Conservation (phyloP, 2,888 invertebrate genomes). For the Salpingus planirostris region DNA sequence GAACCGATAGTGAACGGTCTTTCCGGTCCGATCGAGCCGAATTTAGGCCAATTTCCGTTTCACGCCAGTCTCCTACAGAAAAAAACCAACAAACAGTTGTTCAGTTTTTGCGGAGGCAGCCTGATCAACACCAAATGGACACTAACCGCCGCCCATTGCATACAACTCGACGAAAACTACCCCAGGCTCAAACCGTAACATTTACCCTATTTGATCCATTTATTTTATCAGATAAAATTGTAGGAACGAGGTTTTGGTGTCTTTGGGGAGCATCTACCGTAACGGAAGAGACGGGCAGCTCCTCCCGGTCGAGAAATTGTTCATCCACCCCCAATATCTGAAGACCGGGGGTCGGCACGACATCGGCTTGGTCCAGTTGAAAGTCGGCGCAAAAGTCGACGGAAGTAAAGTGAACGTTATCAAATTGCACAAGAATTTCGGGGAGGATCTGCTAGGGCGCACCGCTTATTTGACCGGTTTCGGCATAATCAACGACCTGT, state of each 20-base stretch:
- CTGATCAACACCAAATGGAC: slow-evolving; percentile 38
- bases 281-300: slow-evolving; percentile 32
- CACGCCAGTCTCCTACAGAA: slow-evolving; percentile 34
- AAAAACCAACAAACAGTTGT: slow-evolving; percentile 23
- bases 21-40: slow-evolving; percentile 33
- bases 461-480: slow-evolving; percentile 36
- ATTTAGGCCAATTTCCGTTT: slow-evolving; percentile 33
- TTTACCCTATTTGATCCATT: not conserved
- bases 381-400: no score
- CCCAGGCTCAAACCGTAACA: slow-evolving; percentile 33
- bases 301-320: slow-evolving; percentile 23
- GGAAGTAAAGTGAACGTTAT: no score
- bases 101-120: slow-evolving; percentile 38
- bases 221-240: slow-evolving; percentile 13
- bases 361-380: slow-evolving; percentile 33
- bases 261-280: slow-evolving; percentile 33
- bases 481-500: slow-evolving; percentile 36
- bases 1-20: no score
- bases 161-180: slow-evolving; percentile 29
- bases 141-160: slow-evolving; percentile 38
- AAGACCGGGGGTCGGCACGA: slow-evolving; percentile 27
- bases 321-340: slow-evolving; percentile 34
- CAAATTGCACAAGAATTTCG: slow-evolving; percentile 30
- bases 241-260: slow-evolving; percentile 29
- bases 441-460: slow-evolving; percentile 31